Conservation (phyloP, 2,888 invertebrate genomes). For the Augochlorella aurata region DNA sequence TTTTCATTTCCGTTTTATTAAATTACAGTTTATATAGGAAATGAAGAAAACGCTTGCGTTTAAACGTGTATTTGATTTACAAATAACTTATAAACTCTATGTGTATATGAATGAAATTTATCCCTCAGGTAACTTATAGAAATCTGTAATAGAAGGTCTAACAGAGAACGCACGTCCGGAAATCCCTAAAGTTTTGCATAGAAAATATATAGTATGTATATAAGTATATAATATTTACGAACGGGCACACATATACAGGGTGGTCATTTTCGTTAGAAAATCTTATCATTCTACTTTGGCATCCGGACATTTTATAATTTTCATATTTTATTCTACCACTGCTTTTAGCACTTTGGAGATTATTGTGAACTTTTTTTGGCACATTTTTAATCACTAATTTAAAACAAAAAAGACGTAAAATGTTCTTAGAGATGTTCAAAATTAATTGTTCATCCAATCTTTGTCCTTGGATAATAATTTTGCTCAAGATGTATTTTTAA, state of each 20-base stretch:
- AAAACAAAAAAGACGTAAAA: not conserved
- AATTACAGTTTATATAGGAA: not conserved
- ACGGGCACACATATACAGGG: conserved; percentile 37
- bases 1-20: not conserved
- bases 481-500: not conserved
- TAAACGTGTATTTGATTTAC: conserved; percentile 8
- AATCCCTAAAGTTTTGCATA: conserved; percentile 60
- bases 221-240: conserved; percentile 42
- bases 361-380: not conserved
- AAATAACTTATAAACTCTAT: conserved; percentile 5
- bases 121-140: conserved; percentile 2
- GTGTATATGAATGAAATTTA: not conserved
- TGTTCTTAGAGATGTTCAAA: too few species aligned
- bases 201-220: conserved; percentile 60
- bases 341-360: not conserved
- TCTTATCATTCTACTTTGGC: conserved; percentile 14
- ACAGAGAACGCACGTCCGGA: conserved; percentile 36
- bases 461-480: not conserved
- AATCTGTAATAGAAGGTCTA: conserved; percentile 2
- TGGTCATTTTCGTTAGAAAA: not conserved
- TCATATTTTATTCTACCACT: conserved; percentile 8
- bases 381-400: not conserved
- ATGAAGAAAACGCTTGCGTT: not conserved
- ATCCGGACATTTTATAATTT: conserved; percentile 3
- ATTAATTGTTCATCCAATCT: not conserved